These are phyloP conservation scores for Dasypogon diadema DNA, from an alignment of 2,888 invertebrate genomes.

Conservation along the genomic window DNA sequence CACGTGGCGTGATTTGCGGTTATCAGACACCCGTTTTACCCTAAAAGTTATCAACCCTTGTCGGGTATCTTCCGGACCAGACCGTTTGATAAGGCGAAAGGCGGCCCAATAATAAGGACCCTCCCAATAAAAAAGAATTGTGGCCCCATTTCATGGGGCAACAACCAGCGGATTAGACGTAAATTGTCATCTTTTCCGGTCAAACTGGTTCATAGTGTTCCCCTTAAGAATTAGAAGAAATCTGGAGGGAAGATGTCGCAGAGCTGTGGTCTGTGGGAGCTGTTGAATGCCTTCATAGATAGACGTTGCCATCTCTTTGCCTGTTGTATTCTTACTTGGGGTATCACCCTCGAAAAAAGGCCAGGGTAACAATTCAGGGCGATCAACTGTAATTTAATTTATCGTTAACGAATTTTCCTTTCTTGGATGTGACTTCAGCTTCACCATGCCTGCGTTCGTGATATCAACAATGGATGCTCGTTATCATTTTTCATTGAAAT, in stretches of 20 bases:
- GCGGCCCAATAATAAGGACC: slow-evolving; percentile 34
- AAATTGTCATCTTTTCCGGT: slow-evolving; percentile 51
- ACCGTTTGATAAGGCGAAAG: slow-evolving; percentile 17
- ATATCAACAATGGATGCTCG: slow-evolving; percentile 50
- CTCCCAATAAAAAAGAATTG: slow-evolving; percentile 41
- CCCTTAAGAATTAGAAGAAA: not conserved
- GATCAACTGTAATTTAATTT: slow-evolving; percentile 52
- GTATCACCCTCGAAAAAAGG: slow-evolving; percentile 37
- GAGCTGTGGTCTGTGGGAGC: not conserved
- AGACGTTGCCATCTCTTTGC: not conserved
- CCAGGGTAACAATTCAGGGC: slow-evolving; percentile 40
- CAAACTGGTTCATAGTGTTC: slow-evolving; percentile 37
- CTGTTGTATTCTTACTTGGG: not conserved
- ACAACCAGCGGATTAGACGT: slow-evolving; percentile 47
- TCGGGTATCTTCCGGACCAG: slow-evolving; percentile 33
- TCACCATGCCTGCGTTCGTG: slow-evolving; percentile 19
- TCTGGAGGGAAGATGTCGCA: not conserved
- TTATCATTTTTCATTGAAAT: slow-evolving; percentile 52
- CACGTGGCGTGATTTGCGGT: slow-evolving; percentile 42
- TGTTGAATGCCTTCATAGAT: slow-evolving; percentile 14
- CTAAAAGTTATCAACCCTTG: slow-evolving; percentile 34
- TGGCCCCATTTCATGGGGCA: slow-evolving; percentile 45
- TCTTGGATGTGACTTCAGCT: slow-evolving; percentile 33
- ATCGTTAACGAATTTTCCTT: slow-evolving; percentile 52
- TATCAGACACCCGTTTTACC: slow-evolving; percentile 10